A percentile compares a stretch with the other conserved stretches of the same genome.
phyloP scores from a whole-genome alignment of 2,113 vertebrate genomes.

The Chlamydotis undulata region DNA sequence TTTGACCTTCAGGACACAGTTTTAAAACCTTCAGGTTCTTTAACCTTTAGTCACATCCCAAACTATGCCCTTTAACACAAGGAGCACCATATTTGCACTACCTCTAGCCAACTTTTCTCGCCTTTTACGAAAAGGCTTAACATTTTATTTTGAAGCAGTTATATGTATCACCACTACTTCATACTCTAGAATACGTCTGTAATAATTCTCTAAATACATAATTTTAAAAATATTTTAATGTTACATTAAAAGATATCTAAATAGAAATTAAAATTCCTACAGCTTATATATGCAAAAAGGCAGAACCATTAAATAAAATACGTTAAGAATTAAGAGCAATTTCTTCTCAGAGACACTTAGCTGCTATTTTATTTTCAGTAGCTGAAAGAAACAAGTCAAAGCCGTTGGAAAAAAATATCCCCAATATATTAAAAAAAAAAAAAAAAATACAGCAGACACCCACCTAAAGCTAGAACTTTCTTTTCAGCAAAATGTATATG shows the following conservation, averaged over 20 bases:
- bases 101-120: slow-evolving; percentile 9
- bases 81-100: background rate
- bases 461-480: slow-evolving; percentile 61
- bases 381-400: background rate
- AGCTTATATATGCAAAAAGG: background rate
- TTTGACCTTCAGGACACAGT: slow-evolving; percentile 8
- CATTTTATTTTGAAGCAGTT: background rate
- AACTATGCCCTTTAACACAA: background rate
- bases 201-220: background rate
- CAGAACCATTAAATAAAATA: background rate
- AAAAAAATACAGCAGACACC: background rate
- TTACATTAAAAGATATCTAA: background rate
- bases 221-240: background rate
- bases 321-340: background rate
- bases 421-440: background rate
- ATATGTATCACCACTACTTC: background rate
- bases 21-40: slow-evolving; percentile 41
- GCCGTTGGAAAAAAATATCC: background rate
- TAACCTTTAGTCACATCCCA: slow-evolving; percentile 51
- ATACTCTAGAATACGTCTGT: background rate
- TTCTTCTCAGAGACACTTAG: background rate
- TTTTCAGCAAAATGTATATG: slow-evolving; percentile 40
- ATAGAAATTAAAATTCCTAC: background rate
- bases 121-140: background rate
- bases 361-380: background rate